phyloP scores from a whole-genome alignment of 2,113 vertebrate species.

The Anser brachyrhynchus region DNA sequence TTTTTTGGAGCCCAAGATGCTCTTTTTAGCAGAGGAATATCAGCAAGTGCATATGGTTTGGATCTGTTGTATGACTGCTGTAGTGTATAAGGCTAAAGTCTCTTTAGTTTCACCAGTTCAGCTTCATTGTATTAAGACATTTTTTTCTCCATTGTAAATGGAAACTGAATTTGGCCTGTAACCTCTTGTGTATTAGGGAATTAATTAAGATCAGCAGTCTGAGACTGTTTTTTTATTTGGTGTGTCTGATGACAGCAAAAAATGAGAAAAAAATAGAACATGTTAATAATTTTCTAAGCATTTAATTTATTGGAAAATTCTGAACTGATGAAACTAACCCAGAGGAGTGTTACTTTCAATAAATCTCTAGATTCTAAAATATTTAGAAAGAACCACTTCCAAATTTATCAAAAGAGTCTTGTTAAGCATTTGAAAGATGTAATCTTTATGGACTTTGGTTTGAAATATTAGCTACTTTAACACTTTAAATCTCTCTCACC shows the following conservation, averaged over 20 bases:
- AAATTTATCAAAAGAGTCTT: not conserved
- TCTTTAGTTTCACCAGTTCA: not conserved
- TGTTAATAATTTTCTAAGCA: not conserved
- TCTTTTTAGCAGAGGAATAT: not conserved
- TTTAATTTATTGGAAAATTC: not conserved
- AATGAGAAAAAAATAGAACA: not conserved
- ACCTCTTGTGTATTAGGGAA: not conserved
- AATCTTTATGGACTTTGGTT: not conserved
- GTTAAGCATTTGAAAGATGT: not conserved
- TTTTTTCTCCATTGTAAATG: not conserved
- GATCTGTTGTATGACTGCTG: not conserved
- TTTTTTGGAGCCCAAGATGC: not conserved
- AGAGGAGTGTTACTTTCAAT: not conserved
- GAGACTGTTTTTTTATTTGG: not conserved
- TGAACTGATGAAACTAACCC: not conserved
- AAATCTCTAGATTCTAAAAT: not conserved
- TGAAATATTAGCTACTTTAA: not conserved
- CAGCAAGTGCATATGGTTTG: not conserved
- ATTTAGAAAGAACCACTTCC: not conserved
- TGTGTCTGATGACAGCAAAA: not conserved
- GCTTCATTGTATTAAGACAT: not conserved
- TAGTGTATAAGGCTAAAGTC: not conserved
- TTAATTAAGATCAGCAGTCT: not conserved
- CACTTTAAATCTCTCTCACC: not conserved
- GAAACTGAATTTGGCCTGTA: slow-evolving; percentile 14